These are phyloP conservation scores for Nestor notabilis DNA, from an alignment of 2,113 vertebrate genomes.

Conservation along the genomic window DNA sequence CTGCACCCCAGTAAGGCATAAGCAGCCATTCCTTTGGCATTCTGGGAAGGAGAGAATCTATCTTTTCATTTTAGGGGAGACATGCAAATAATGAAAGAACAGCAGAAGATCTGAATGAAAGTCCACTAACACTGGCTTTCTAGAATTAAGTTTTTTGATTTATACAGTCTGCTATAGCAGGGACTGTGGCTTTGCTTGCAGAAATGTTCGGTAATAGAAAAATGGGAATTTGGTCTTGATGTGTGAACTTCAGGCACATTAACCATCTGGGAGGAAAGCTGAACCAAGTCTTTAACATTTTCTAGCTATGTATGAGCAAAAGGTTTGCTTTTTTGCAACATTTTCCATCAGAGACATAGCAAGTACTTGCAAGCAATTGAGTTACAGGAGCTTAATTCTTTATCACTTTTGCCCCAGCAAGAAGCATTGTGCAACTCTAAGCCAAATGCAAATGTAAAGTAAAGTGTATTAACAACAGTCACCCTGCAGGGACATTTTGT, in stretches of 20 bases:
- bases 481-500: constrained; percentile 27
- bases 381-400: constrained; percentile 20
- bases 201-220: accelerated
- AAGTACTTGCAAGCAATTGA: neutral
- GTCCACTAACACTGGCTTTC: neutral
- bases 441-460: constrained; percentile 11
- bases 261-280: neutral
- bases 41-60: neutral
- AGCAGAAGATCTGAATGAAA: neutral
- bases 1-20: neutral
- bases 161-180: neutral
- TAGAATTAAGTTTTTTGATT: neutral
- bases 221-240: neutral
- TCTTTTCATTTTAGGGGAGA: neutral
- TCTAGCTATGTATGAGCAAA: neutral
- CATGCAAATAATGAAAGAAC: neutral
- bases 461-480: neutral
- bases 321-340: neutral
- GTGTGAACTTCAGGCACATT: neutral
- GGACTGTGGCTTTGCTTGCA: neutral
- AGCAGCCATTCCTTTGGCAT: neutral
- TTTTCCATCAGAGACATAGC: neutral
- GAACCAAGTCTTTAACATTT: neutral
- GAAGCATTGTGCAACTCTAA: neutral
- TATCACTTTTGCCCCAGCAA: neutral